Conservation (phyloP, 2,797 vertebrate genomes). For the Mastacembelus armatus region DNA sequence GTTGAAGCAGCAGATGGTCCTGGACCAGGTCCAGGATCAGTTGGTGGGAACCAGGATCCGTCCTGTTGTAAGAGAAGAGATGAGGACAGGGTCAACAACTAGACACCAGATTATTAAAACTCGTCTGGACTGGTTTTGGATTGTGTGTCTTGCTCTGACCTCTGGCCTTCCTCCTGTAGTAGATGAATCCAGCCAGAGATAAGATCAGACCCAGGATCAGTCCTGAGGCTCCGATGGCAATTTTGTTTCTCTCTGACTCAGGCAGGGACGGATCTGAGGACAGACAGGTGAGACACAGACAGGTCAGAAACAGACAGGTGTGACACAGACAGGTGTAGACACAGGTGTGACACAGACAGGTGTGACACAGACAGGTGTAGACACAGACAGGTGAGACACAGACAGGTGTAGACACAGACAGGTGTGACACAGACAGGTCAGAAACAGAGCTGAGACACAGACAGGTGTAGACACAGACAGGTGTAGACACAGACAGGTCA, state of each 20-base stretch:
- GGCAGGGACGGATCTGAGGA: conserved; percentile 63
- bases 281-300: too few relatives aligned
- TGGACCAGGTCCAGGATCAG: conserved; percentile 23
- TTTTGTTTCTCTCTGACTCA: too few relatives aligned
- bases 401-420: too few relatives aligned
- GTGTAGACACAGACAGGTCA: too few relatives aligned
- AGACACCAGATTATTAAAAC: too few relatives aligned
- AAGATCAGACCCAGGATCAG: conserved; percentile 75
- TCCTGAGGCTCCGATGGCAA: conserved; percentile 69
- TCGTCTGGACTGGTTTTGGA: not conserved
- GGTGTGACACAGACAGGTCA: too few relatives aligned
- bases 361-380: too few relatives aligned
- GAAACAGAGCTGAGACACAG: not conserved
- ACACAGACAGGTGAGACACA: too few relatives aligned
- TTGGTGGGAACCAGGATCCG: conserved; percentile 54
- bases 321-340: too few relatives aligned
- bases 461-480: too few relatives aligned
- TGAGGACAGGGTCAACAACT: rapidly evolving
- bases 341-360: too few relatives aligned
- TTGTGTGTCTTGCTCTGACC: conserved; percentile 41
- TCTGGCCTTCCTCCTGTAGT: conserved; percentile 65
- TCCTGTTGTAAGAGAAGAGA: conserved; percentile 42
- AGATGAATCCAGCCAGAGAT: conserved; percentile 74
- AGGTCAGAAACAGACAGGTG: too few relatives aligned
- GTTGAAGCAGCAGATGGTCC: conserved; percentile 8